Base-by-base conservation (phyloP, 2,888 invertebrate genomes). In the Ophion obscuratus region DNA sequence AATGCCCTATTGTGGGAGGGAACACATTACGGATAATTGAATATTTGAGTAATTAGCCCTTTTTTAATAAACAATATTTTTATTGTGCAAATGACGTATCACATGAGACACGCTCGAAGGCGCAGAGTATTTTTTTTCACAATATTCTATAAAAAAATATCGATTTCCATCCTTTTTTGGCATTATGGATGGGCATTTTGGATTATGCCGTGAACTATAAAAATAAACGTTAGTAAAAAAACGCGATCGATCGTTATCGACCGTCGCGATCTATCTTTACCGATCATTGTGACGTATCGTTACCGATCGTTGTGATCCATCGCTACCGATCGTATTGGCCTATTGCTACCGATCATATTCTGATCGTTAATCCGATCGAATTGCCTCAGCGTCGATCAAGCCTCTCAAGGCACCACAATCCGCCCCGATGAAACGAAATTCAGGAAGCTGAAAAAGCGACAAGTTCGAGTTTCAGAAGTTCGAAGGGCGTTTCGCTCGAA, bases 111-210 rank as follows among this genome's bases (percentile, higher is more conserved):
- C 82, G 68, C 61, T 31, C 17, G 53, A 14, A 24, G 66, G 66
- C 66, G 64, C 59, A 47, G 68, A 59, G 44, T 83, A 78, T 67
- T 59, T 31, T 9, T 61, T 73, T 61, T 73, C 36, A 36, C 31
- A 78, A 66, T 17, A 64, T 83, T 83, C 83, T 83, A 85, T 80
- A 78, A 81, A 85, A 81, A 83, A 83, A 74, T 77, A 76, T 64
- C 59, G 24, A 68, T 3, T 17, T 17, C 17, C 57, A 59, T 59
- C 57, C 3, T 36, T 79, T 57, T 76, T 85, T 53, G 31, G 31
- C 31, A 31, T 31, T 31, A 31, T 0, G 31, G 31, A 31, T 31
- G 31, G 4, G 31, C 31, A 59, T 36, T 61, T 59, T 79, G 11
- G 40, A 61, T 79, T 73, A 47, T 31, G 61, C 61, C 61, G 5